Base-by-base conservation (phyloP, 2,888 invertebrate genomes). In the Cantharis nigra region DNA sequence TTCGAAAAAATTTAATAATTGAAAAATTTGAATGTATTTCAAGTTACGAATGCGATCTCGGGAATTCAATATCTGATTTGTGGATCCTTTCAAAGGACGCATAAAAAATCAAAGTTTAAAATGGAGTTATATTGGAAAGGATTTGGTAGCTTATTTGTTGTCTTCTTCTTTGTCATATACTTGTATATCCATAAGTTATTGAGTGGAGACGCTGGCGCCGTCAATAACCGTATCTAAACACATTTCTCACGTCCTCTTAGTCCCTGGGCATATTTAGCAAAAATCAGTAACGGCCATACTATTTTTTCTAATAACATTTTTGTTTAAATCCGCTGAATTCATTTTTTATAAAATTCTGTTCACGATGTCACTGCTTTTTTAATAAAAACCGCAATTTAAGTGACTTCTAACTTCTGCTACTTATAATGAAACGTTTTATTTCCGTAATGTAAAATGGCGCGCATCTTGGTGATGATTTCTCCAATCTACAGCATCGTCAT, bases 151-250 rank as follows among this genome's bases (percentile, higher is more conserved):
- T 78, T 78, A 78, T 78, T 78, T 75, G 75, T 70, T 65, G 73
- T 62, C 63, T 33, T 67, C 16, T 64, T 69, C 78, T 76, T 75
- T 76, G 76, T 78, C 75, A 70, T 70, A 33, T 70, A 33, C 69
- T 23, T 71, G 33, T 75, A 67, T 78, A 76, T 75, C 73, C 70
- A 76, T 78, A 75, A 75, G 71, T 78, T 75, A 78, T 80, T 72
- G 79, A 80, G 79, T 75, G 79, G 69, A 78, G 79, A 80, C 79
- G 78, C 76, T 76, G 80, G 79, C 80, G 80, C 80, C 78, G 80
- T 77, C 80, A 79, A 80, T 80, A 80, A 80, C 79, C 79, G 78
- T 78, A 80, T 77, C 78, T 79, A 78, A 80, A 80, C 79, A 80
- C 79, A 80, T 80, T 73, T 70, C 67, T 76, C 62, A 79, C 76